Base-by-base conservation (phyloP, 2,113 vertebrate genomes). In the Spilogale gracilis region DNA sequence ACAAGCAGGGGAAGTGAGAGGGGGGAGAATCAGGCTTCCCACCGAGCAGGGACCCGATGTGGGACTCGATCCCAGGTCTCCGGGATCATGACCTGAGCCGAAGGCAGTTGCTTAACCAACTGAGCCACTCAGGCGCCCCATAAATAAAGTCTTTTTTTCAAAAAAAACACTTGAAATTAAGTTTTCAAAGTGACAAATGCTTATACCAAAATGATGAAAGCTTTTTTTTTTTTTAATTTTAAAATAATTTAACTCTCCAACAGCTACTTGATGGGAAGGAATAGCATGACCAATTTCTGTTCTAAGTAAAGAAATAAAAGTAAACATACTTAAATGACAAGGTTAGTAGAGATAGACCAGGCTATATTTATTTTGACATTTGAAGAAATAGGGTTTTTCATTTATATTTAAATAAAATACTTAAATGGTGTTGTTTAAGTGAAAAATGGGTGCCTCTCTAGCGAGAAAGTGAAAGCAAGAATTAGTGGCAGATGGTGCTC, bases 371-470 rank as follows among this genome's bases (percentile, higher is more conserved):
- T 54, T 94, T 95, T 94, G 52, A 54, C 38, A 58, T 48, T 96
- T 91, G 65, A 95, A 94, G 48, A 63, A 96, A 52, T 71, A 69
- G 9, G 73, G 32, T n/a, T 91, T 94, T 91, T 93, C 21, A 61
- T 45, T 80, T 95, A 16, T 69, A 89, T 69, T 85, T 84, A 93
- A 93, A 82, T 76, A 73, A 91, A 74, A 91, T 52, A 8, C 25
- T 88, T 89, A 65, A 94, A 60, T 94, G 45, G 21, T 96, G 12
- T 67, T 92, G 50, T 79, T 78, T 92, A 83, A 96, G 23, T 60
- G 52, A 80, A 73, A 67, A 45, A 95, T 93, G 79, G 8, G 43
- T 18, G 5, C 13, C 81, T 67, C 9, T 89, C 30, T 43, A 56
- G 48, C n/a, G 38, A 86, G 20, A 80, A 89, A 90, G 30, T 25